Evolutionary conservation across 2,113 vertebrate species (phyloP), one percentile per base, ranked within the genome.

Genomic region (Donacobius atricapilla): DNA sequence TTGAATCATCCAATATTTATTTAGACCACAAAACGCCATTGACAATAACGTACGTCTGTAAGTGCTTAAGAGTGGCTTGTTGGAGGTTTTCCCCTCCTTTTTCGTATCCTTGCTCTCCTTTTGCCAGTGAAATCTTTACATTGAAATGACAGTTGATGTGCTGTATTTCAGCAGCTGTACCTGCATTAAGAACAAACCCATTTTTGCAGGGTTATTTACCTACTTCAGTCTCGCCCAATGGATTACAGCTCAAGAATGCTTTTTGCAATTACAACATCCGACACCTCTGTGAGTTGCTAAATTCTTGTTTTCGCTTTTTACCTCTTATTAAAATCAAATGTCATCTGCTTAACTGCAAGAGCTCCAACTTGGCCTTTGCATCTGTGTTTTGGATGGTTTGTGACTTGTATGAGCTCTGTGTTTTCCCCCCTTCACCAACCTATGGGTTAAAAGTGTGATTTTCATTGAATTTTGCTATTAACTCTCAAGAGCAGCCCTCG

Each of bases 171-270:
- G 45, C 53, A 64, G 39, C 31, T 60, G 33, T 53, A 27, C 81
- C 70, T 73, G 6, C 63, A 56, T 84, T 92, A 65, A 88, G 57
- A 80, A 13, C 58, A 60, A 80, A 13, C 58, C 40, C 39, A 37
- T 85, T 82, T 90, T 95, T 94, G 48, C 96, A 99, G 99, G 96
- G 98, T 99, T 68, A 96, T 99, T 19, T 99, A 99, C 96, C 98
- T 99, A 4, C 98, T 99, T 51, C 98, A 98, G 96, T 97, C 98
- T 69, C 98, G 89, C 64, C 97, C 98, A 0, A 70, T 97, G 93
- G 98, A 99, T 54, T 98, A 98, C 13, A 98, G 98, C 19, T 97
- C 98, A 42, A 97, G 98, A 65, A 95, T 99, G 94, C 98, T 99
- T n/a, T 98, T 96, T 85, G 97, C 98, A 19, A 93, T 99, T 61